Percentiles rank a stretch among this genome's conserved stretches.
These are phyloP conservation scores for Rhinichthys osculus DNA, from an alignment of 2,797 vertebrate genomes.

Conservation along the genomic window DNA sequence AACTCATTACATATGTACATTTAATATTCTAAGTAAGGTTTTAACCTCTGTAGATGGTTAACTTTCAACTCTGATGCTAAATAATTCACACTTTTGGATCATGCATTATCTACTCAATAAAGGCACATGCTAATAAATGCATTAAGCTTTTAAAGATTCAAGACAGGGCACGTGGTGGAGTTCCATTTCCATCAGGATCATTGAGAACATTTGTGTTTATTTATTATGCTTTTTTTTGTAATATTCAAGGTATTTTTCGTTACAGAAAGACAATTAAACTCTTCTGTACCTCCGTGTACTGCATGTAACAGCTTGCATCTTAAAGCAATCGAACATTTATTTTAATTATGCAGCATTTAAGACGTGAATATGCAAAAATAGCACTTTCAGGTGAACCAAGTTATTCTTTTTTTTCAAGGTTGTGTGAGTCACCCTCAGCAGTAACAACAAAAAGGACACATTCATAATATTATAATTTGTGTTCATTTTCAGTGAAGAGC, in stretches of 20 bases:
- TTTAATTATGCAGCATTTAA: neutral
- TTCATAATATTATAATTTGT: neutral
- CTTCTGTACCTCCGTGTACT: neutral
- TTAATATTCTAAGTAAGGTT: conserved; percentile 21
- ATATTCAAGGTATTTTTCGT: neutral
- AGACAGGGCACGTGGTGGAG: neutral
- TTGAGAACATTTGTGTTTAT: neutral
- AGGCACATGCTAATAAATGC: conserved; percentile 14
- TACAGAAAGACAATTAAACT: neutral
- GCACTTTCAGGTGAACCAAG: no score
- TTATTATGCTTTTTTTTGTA: neutral
- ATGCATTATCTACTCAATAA: conserved; percentile 10
- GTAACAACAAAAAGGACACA: neutral
- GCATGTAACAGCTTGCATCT: neutral
- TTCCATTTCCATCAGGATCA: neutral
- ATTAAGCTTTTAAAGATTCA: conserved; percentile 21
- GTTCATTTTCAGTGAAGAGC: neutral
- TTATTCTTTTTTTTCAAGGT: neutral
- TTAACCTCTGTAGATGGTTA: conserved; percentile 22
- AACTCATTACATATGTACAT: conserved; percentile 14
- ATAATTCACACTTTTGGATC: conserved; percentile 12
- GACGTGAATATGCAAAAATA: neutral
- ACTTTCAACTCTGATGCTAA: conserved; percentile 1
- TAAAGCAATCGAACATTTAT: neutral
- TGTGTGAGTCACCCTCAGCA: neutral